Conservation (phyloP, 2,888 invertebrate genomes). For the Bembecia ichneumoniformis region DNA sequence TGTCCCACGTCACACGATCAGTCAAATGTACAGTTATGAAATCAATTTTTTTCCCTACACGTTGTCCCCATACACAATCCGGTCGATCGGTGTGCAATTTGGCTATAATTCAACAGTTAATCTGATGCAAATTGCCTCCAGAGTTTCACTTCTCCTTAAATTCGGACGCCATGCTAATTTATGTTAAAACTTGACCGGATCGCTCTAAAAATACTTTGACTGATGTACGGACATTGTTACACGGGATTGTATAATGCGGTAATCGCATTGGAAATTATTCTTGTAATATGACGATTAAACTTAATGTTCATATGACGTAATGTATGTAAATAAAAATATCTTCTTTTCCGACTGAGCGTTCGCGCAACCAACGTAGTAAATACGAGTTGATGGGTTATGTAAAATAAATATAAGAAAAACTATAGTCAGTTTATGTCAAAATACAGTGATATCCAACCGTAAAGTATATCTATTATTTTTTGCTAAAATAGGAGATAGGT, state of each 20-base stretch:
- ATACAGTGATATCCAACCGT: too few species aligned
- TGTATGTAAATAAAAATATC: background rate
- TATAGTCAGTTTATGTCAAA: too few species aligned
- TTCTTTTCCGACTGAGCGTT: too few species aligned
- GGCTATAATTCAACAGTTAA: conserved; percentile 45
- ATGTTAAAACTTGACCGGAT: conserved; percentile 17
- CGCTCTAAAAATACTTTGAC: conserved; percentile 14
- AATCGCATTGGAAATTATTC: conserved; percentile 21
- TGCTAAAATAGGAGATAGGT: too few species aligned
- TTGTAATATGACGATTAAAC: conserved; percentile 19
- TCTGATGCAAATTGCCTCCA: conserved; percentile 48
- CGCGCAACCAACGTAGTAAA: too few species aligned
- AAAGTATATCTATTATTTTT: too few species aligned
- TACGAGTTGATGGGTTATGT: too few species aligned
- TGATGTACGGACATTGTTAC: conserved; percentile 17
- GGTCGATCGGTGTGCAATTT: conserved; percentile 26
- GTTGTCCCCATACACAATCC: background rate
- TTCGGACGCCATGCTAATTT: conserved; percentile 18
- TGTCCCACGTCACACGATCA: too few species aligned
- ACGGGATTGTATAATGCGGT: conserved; percentile 21
- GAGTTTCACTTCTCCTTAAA: conserved; percentile 11
- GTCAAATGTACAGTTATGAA: background rate
- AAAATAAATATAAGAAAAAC: too few species aligned
- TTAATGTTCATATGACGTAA: conserved; percentile 19
- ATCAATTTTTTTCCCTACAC: background rate